These are phyloP conservation scores for Drosophila siamana DNA, from an alignment of 2,888 invertebrate genomes.

Conservation along the genomic window DNA sequence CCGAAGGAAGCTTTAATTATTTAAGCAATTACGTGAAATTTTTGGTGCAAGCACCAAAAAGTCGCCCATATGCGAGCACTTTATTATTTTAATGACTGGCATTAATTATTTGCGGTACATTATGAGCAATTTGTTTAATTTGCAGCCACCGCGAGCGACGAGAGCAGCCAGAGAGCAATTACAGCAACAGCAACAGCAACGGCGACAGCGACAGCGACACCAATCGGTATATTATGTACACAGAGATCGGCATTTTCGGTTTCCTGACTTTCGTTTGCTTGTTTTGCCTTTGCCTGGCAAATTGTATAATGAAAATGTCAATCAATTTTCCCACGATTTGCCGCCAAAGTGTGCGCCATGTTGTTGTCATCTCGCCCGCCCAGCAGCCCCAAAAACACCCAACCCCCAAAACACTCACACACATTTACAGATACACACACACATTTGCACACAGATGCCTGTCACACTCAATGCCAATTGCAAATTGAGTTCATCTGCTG, in stretches of 20 bases:
- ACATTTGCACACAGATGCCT: constrained; percentile 40
- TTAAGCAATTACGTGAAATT: constrained; percentile 51
- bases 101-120: constrained; percentile 76
- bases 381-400: constrained; percentile 15
- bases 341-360: constrained; percentile 68
- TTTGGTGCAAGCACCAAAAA: constrained; percentile 9
- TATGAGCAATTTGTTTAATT: constrained; percentile 71
- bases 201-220: constrained; percentile 18
- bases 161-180: constrained; percentile 15
- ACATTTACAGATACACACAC: constrained; percentile 8
- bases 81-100: constrained; percentile 74
- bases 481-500: constrained; percentile 81
- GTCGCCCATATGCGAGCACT: constrained; percentile 44
- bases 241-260: constrained; percentile 40
- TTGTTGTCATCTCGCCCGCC: constrained; percentile 30
- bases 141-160: constrained; percentile 29
- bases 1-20: constrained; percentile 53
- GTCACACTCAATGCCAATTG: constrained; percentile 77
- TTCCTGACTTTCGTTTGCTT: constrained; percentile 37
- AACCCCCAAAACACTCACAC: constrained; percentile 2
- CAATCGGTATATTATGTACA: constrained; percentile 31
- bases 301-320: constrained; percentile 83
- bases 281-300: constrained; percentile 62
- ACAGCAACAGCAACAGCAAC: constrained; percentile 25
- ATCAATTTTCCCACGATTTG: constrained; percentile 83